phyloP scores from a whole-genome alignment of 2,888 invertebrate genomes.

The Rhingia campestris region DNA sequence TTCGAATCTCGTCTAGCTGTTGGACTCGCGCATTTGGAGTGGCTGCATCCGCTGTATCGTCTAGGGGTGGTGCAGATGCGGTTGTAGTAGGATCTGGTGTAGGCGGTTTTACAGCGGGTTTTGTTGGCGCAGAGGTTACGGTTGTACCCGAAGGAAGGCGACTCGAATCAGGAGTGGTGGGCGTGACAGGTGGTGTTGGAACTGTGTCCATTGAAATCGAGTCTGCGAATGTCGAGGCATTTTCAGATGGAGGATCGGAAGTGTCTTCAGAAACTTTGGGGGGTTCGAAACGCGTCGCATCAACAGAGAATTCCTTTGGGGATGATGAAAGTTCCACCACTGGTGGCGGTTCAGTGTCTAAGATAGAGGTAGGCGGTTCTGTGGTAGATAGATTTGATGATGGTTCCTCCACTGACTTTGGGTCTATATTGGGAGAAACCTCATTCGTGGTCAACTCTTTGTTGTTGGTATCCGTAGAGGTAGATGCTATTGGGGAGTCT shows the following conservation, averaged over 20 bases:
- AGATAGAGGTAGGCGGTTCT: conserved; percentile 27
- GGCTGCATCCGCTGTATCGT: neutral
- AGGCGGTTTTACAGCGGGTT: neutral
- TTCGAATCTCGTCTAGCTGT: conserved; percentile 87
- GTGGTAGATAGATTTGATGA: conserved; percentile 40
- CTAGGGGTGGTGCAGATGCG: neutral
- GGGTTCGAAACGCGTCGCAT: conserved; percentile 34
- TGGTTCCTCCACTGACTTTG: conserved; percentile 31
- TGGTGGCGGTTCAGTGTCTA: conserved; percentile 3
- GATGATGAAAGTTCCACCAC: neutral
- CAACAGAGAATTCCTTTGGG: conserved; percentile 18
- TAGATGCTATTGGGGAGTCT: conserved; percentile 75
- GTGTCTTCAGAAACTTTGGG: conserved; percentile 30
- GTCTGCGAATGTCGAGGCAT: conserved; percentile 29
- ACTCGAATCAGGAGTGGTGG: neutral
- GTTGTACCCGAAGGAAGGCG: neutral
- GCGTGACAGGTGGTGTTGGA: conserved; percentile 27
- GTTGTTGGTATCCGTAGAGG: neutral
- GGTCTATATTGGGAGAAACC: conserved; percentile 2
- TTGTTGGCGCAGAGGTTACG: neutral
- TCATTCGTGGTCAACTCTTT: conserved; percentile 14
- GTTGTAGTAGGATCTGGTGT: neutral
- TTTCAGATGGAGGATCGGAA: conserved; percentile 35
- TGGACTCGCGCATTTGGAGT: conserved; percentile 85
- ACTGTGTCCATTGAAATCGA: conserved; percentile 51